These are phyloP conservation scores for Mormyrops boulengeri DNA, from an alignment of 2,797 vertebrate genomes.

Conservation along the genomic window DNA sequence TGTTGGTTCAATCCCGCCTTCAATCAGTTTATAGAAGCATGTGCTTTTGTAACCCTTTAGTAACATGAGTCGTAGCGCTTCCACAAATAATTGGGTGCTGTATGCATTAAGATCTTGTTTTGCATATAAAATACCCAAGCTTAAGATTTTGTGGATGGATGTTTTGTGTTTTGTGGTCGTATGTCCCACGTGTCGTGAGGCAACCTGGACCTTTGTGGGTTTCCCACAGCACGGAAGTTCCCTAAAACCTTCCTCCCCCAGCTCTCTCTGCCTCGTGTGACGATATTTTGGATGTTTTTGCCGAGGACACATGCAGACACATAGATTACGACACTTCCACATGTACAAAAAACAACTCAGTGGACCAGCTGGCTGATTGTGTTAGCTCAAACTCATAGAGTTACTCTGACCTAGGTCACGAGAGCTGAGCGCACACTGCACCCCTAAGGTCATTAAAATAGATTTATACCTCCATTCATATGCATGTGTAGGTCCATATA, in stretches of 20 bases:
- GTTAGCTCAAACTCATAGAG: background rate
- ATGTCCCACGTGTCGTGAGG: background rate
- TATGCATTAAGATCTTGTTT: background rate
- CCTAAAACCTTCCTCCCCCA: background rate
- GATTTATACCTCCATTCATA: background rate
- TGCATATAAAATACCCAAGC: background rate
- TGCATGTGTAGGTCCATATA: background rate
- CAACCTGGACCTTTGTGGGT: background rate
- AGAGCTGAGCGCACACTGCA: background rate
- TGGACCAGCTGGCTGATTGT: background rate
- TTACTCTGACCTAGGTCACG: background rate
- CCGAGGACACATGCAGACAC: background rate
- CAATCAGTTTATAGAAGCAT: background rate
- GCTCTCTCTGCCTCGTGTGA: background rate
- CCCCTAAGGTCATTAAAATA: background rate
- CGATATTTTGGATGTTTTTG: constrained; percentile 3
- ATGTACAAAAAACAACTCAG: background rate
- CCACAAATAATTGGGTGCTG: background rate
- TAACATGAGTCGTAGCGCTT: background rate
- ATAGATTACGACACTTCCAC: background rate
- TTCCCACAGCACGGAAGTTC: background rate
- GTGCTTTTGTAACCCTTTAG: background rate
- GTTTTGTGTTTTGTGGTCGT: background rate
- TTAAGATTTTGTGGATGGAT: background rate
- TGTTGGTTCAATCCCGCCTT: background rate